Evolutionary conservation across 2,888 invertebrate genomes (phyloP), one percentile per base, ranked within the genome.

Genomic region (Aphelenchoides bicaudatus): DNA sequence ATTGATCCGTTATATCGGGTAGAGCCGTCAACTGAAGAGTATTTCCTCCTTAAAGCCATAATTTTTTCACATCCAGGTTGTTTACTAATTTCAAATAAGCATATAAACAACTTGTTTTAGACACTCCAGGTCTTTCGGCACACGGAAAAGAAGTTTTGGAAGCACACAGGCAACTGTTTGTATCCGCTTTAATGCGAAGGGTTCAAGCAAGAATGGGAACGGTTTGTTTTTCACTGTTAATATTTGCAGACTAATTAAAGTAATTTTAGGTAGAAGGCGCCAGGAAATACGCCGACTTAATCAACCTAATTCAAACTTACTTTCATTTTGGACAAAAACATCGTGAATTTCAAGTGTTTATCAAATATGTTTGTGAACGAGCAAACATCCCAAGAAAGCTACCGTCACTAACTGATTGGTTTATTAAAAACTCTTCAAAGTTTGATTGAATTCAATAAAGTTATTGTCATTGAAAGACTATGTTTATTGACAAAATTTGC

Each of bases 1-100:
- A 6, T 43, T 6, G 43, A 43, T 21, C 43, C 43, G 43, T 25
- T 43, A 6, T 19, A 19, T 10, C 10, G 43, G 8, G 43, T 43
- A 8, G 21, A n/a, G 23, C 43, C 43, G 43, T 19, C 16, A 19
- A 25, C 43, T 25, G 43, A 43, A n/a, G 43, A 43, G 10, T 43
- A 43, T 25, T 10, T n/a, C 23, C 43, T 43, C 23, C 43, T 43
- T 6, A 43, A 43, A n/a, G 10, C 43, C 21, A 43, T 43, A 10
- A 43, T 43, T 43, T 43, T 43, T n/a, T 43, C 21, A 21, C 43
- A 43, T 43, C 25, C n/a, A n/a, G n/a, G n/a, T n/a, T n/a, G n/a
- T n/a, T n/a, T n/a, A n/a, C n/a, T n/a, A n/a, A n/a, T n/a, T n/a
- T n/a, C n/a, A n/a, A n/a, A n/a, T n/a, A n/a, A n/a, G n/a, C n/a